Conservation (phyloP, 2,797 vertebrate genomes). For the Clarias fuscus region DNA sequence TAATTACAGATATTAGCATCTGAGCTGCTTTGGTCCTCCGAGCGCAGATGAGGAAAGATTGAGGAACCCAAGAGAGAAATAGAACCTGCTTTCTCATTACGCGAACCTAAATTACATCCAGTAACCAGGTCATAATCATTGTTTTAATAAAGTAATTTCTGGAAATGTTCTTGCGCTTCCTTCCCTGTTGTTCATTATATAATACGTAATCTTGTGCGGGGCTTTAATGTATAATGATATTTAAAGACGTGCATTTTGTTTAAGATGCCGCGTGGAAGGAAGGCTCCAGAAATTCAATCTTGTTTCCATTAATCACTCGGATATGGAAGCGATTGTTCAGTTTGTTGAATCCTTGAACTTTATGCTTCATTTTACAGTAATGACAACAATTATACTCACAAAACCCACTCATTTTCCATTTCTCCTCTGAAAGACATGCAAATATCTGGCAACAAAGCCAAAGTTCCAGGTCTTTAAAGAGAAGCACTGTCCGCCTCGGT, state of each 20-base stretch:
- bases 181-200: conserved; percentile 20
- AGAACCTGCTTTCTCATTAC: conserved; percentile 68
- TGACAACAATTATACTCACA: conserved; percentile 18
- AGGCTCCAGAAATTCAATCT: conserved; percentile 27
- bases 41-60: conserved; percentile 59
- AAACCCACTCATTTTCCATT: conserved; percentile 5
- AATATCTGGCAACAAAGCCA: not conserved
- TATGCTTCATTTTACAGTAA: conserved; percentile 11
- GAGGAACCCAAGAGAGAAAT: conserved; percentile 59
- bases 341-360: conserved; percentile 35
- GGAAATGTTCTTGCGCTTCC: conserved; percentile 27
- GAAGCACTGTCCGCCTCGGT: not conserved
- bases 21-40: conserved; percentile 59
- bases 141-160: conserved; percentile 44
- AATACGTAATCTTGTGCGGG: not conserved
- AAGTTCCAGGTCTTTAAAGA: not conserved
- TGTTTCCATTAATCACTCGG: conserved; percentile 38
- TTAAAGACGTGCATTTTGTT: not conserved
- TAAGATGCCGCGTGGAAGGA: conserved; percentile 17
- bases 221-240: conserved; percentile 1
- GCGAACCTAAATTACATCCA: conserved; percentile 50
- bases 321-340: conserved; percentile 46
- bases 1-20: conserved; percentile 62
- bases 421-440: not conserved
- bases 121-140: conserved; percentile 51